A percentile compares a stretch with the other conserved stretches of the same genome.
Evolutionary conservation across 2,797 vertebrate species (phyloP).

Genomic region (Anabacerthia variegaticeps): DNA sequence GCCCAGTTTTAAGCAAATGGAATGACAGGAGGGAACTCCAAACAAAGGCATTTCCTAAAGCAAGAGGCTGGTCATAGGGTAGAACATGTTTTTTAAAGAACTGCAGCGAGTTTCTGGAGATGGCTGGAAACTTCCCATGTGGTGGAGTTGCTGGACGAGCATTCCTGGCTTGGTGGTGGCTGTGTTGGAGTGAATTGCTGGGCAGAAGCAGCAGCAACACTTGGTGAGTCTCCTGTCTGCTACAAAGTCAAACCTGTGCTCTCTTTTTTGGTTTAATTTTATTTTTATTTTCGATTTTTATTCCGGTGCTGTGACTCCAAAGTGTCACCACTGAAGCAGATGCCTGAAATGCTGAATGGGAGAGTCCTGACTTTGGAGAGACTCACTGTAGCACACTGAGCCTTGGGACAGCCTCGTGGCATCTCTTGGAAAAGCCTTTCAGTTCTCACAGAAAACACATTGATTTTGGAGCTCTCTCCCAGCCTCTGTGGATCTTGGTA

Average conservation of each 20-base stretch:
- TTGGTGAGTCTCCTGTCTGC: background rate
- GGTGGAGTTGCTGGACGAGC: background rate
- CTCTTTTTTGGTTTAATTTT: background rate
- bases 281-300: background rate
- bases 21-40: background rate
- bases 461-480: background rate
- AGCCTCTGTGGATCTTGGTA: background rate
- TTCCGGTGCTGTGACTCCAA: background rate
- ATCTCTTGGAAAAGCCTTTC: background rate
- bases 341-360: background rate
- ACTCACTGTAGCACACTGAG: fast-evolving
- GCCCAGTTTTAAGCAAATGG: fast-evolving
- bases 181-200: background rate
- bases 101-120: background rate
- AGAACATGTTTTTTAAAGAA: background rate
- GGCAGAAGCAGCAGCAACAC: background rate
- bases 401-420: background rate
- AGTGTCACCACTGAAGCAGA: background rate
- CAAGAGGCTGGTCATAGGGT: background rate
- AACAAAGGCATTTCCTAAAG: background rate
- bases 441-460: background rate
- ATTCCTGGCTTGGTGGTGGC: background rate
- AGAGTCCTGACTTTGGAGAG: background rate
- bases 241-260: background rate
- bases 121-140: background rate